Evolutionary conservation across 2,113 vertebrate species (phyloP), one percentile per base, ranked within the genome.

Genomic region (Sander lucioperca): DNA sequence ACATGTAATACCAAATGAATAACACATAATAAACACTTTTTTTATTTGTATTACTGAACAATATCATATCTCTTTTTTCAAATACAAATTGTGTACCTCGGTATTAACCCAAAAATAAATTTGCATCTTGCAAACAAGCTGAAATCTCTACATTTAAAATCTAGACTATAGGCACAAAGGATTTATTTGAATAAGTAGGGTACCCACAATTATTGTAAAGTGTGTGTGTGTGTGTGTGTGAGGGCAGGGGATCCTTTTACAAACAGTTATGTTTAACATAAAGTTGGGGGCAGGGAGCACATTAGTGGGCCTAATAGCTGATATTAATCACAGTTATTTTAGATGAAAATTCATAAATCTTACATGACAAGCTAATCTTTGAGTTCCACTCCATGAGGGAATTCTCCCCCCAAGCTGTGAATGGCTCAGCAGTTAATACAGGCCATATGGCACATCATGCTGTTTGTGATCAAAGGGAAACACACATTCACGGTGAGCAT

Each of bases 321-420:
- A 76, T 86, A 88, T 93, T 92, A 93, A 93, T 91, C 88, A 88
- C 82, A 81, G 59, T 86, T 89, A 90, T 82, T 72, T 89, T 67
- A 84, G 77, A 92, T 90, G 83, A 91, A 91, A 89, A 83, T 86
- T 82, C 86, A 89, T 93, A 89, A 93, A 92, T 91, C 90, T 88
- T 65, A 36, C 62, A 74, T 81, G 84, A 77, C 79, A 76, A 79
- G 77, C 88, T 93, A 84, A 91, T 92, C 81, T 87, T 83, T 85
- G 79, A 71, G 74, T 79, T 73, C 62, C 69, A 53, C 65, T 68
- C 63, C 0, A 54, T 68, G 58, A 66, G 58, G 70, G 74, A 81
- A 83, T 87, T 74, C 82, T 43, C 74, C 63, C 80, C 73, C 63
- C 64, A 18, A 86, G 79, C 86, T 77, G 77, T 77, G 78, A 74